These are phyloP conservation scores for Mercenaria mercenaria DNA, from an alignment of 1,140 invertebrate species.

Conservation along the genomic window DNA sequence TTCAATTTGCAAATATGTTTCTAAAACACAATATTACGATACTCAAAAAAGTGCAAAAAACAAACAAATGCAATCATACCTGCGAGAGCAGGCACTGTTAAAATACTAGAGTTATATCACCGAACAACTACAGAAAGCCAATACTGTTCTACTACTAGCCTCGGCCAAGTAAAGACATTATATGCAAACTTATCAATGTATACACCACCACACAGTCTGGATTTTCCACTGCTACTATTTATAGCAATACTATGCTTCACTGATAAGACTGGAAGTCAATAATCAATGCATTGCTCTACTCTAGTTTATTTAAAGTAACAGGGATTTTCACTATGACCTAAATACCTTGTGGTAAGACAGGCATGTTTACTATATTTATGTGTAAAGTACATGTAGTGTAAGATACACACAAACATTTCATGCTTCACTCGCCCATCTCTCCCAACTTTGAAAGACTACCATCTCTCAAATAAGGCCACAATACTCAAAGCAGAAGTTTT, in stretches of 20 bases:
- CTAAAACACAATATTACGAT: too few species aligned
- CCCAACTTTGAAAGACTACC: too few species aligned
- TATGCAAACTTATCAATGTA: constrained; percentile 48
- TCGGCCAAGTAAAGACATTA: not conserved
- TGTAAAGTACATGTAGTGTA: not conserved
- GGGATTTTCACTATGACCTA: constrained; percentile 15
- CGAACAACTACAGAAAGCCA: constrained; percentile 7
- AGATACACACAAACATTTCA: too few species aligned
- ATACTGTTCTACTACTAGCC: not conserved
- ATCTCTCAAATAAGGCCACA: too few species aligned
- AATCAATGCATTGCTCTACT: constrained; percentile 38
- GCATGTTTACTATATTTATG: not conserved
- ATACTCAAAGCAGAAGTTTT: too few species aligned
- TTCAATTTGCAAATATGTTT: too few species aligned
- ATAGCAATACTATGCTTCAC: constrained; percentile 54
- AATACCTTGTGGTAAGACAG: not conserved
- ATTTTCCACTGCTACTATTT: constrained; percentile 38
- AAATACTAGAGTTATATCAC: not conserved
- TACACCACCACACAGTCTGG: constrained; percentile 8
- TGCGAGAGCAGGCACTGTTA: not conserved
- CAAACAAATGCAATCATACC: too few species aligned
- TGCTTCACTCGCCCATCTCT: too few species aligned
- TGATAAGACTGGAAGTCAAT: constrained; percentile 55
- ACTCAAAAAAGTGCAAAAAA: too few species aligned
- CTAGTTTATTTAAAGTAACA: constrained; percentile 8